Percentiles rank a stretch among this genome's conserved stretches.
Conservation (phyloP, 2,888 invertebrate species). For the Cataglyphis livida region DNA sequence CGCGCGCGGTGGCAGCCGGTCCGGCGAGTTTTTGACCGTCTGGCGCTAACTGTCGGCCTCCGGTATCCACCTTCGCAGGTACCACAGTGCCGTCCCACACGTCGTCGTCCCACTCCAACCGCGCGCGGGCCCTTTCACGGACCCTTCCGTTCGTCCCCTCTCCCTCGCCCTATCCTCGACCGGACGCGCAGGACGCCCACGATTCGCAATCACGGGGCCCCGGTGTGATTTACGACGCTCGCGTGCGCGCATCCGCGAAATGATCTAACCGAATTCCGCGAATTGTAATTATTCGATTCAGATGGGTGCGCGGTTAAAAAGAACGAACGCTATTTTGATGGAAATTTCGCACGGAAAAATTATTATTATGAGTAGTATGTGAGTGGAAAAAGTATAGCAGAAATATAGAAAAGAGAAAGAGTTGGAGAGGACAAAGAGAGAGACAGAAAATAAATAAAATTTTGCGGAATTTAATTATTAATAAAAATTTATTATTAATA, state of each 20-base stretch:
- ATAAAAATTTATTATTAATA: too few species aligned
- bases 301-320: neutral
- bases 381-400: too few species aligned
- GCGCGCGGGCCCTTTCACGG: slow-evolving; percentile 56
- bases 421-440: too few species aligned
- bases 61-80: slow-evolving; percentile 71
- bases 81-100: slow-evolving; percentile 74
- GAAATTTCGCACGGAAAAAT: neutral
- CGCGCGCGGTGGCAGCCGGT: slow-evolving; percentile 77
- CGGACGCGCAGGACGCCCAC: slow-evolving; percentile 66
- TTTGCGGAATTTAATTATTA: too few species aligned
- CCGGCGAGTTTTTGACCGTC: slow-evolving; percentile 83
- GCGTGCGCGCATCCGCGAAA: slow-evolving; percentile 40
- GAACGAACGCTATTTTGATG: too few species aligned
- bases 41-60: slow-evolving; percentile 81
- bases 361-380: neutral
- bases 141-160: slow-evolving; percentile 64
- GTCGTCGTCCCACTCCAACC: slow-evolving; percentile 67
- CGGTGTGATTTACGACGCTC: slow-evolving; percentile 66
- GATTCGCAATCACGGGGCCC: slow-evolving; percentile 63
- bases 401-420: too few species aligned
- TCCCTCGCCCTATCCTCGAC: slow-evolving; percentile 32
- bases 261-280: neutral
- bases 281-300: neutral
- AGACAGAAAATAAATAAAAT: too few species aligned